Percentiles rank a stretch among this genome's conserved stretches.
phyloP scores from a whole-genome alignment of 2,797 vertebrate genomes.

The Poeciliopsis presidionis region DNA sequence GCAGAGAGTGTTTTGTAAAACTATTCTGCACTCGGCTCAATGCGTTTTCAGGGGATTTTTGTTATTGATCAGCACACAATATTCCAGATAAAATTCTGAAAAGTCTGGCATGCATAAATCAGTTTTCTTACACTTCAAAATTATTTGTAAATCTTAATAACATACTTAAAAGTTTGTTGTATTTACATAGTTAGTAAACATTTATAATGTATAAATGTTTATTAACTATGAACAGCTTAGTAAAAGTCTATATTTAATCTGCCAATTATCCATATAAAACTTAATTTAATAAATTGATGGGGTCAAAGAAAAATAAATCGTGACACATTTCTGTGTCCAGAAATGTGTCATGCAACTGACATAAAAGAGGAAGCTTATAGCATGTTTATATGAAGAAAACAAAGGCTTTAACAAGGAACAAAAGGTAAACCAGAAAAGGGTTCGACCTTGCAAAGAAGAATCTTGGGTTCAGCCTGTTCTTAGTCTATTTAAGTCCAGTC shows the following conservation, averaged over 20 bases:
- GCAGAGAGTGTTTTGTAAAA: neutral
- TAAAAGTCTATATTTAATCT: neutral
- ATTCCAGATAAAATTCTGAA: neutral
- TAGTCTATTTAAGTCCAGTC: constrained; percentile 28
- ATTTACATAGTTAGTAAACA: no score
- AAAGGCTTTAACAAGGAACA: constrained; percentile 40
- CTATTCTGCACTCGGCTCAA: neutral
- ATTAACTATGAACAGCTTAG: neutral
- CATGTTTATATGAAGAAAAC: constrained; percentile 34
- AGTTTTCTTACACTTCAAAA: neutral
- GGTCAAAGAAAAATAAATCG: neutral
- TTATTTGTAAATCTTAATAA: neutral
- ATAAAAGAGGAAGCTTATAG: constrained; percentile 31
- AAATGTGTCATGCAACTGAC: constrained; percentile 33
- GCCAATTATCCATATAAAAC: constrained; percentile 31
- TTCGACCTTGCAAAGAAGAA: constrained; percentile 23
- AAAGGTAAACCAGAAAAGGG: constrained; percentile 39
- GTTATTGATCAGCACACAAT: neutral
- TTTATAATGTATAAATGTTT: no score
- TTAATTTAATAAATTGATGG: constrained; percentile 23
- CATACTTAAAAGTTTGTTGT: neutral
- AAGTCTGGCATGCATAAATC: neutral
- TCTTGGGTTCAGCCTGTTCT: constrained; percentile 23
- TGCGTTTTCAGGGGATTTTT: neutral
- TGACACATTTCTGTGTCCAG: constrained; percentile 8